Base-by-base conservation (phyloP, 2,113 vertebrate genomes). In the Gadus macrocephalus region DNA sequence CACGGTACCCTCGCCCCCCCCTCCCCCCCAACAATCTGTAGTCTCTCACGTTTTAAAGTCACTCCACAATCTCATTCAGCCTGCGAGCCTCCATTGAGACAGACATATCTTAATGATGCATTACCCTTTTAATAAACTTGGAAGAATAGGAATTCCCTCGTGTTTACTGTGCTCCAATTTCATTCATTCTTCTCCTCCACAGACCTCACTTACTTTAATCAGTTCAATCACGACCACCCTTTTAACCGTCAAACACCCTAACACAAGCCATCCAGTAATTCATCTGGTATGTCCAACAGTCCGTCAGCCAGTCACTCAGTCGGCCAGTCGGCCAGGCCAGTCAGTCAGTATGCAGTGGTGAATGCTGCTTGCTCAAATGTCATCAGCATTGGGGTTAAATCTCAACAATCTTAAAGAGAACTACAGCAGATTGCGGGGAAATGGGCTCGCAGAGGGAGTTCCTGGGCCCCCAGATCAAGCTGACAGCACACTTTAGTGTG, bases 401-500 rank as follows among this genome's bases (percentile, higher is more conserved):
- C 86, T 90, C 83, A 86, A 85, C 89, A 88, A 88, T 83, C 78
- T 85, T 68, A 81, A 83, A 81, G 64, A 69, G 79, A 67, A 81
- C 78, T 63, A 68, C 79, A 73, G 68, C 25, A 67, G 63, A 66
- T 64, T 62, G 72, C 56, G 55, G 56, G 49, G 49, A 62, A 20
- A 56, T 64, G 69, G 55, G 59, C 31, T 31, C 3, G 31, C 38
- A 69, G 35, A 68, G 72, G 35, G 16, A 49, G 63, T 66, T 70
- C 78, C 70, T 77, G 77, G 68, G 81, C 68, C 77, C 69, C 68
- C 78, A 86, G 85, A 91, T 90, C 87, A 89, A 88, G 85, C 86
- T 89, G 88, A 87, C 89, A 86, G 88, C 85, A 87, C 87, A 89
- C 86, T 91, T 90, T 80, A 25, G 22, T 62, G 61, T 62, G 61